A percentile compares a stretch with the other conserved stretches of the same genome.
These are phyloP conservation scores for Caenorhabditis macrosperma DNA, from an alignment of 2,888 invertebrate species.

Conservation along the genomic window DNA sequence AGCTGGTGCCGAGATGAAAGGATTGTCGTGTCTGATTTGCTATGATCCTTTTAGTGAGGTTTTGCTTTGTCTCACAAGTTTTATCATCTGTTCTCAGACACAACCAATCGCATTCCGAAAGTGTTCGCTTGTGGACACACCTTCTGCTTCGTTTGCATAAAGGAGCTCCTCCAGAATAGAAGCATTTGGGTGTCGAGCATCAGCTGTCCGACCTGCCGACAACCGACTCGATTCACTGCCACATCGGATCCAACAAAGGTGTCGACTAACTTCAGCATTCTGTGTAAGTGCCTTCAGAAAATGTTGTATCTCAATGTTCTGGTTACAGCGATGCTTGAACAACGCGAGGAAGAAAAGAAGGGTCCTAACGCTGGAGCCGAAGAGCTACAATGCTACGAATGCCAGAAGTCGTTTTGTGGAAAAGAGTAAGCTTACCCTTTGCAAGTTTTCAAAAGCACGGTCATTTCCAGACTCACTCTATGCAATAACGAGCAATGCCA, in stretches of 20 bases:
- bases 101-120: constrained; percentile 29
- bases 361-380: neutral
- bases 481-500: constrained; percentile 13
- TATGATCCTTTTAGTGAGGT: constrained; percentile 41
- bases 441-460: neutral
- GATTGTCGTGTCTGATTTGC: constrained; percentile 34
- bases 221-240: constrained; percentile 3
- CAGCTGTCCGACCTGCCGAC: constrained; percentile 40
- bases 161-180: constrained; percentile 1
- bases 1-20: constrained; percentile 34
- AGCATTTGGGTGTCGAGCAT: too few relatives aligned
- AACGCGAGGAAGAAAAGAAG: constrained; percentile 23
- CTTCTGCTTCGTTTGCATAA: constrained; percentile 28
- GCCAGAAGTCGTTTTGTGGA: neutral
- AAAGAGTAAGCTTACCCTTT: constrained; percentile 1
- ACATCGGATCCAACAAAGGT: constrained; percentile 5
- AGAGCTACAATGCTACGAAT: constrained; percentile 5
- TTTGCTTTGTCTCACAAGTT: too few relatives aligned
- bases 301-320: too few relatives aligned
- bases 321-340: constrained; percentile 35
- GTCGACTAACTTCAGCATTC: constrained; percentile 27
- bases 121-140: constrained; percentile 42
- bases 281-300: too few relatives aligned
- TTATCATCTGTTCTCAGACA: constrained; percentile 25
- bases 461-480: constrained; percentile 12